Conservation (phyloP, 1,140 invertebrate species). For the Diuraphis noxia region DNA sequence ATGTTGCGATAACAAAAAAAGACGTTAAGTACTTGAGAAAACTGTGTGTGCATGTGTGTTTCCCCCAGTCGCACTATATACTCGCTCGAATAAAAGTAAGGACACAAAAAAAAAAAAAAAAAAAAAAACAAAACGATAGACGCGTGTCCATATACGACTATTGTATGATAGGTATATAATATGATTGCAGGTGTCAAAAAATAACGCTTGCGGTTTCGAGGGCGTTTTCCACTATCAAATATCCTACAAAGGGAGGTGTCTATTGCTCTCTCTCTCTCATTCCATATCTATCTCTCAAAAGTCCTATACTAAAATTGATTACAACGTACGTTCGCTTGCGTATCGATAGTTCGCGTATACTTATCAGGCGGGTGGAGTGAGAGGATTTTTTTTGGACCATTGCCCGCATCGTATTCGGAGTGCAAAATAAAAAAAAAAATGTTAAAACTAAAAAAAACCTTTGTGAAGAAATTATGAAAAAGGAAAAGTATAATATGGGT, state of each 20-base stretch:
- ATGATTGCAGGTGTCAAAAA: not conserved
- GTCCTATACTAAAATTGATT: not conserved
- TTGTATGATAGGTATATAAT: not conserved
- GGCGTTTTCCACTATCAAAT: not conserved
- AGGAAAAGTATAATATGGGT: constrained; percentile 23
- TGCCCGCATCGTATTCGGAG: not conserved
- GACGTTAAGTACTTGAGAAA: constrained; percentile 34
- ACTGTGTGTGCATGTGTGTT: not conserved
- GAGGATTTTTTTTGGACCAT: constrained; percentile 16
- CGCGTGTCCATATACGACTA: not conserved
- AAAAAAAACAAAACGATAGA: not conserved
- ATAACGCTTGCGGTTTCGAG: not conserved
- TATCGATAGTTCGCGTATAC: not conserved
- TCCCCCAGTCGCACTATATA: not conserved
- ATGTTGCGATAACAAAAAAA: constrained; percentile 36
- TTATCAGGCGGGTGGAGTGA: not conserved
- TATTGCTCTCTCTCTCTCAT: not conserved
- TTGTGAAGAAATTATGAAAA: not conserved
- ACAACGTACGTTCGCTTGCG: not conserved
- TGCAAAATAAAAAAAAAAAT: not conserved
- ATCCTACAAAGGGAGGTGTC: not conserved
- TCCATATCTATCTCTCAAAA: not conserved
- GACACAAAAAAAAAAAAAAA: not conserved
- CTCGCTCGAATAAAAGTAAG: not conserved
- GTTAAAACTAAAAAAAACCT: not conserved